Base-by-base conservation (phyloP, 2,113 vertebrate genomes). In the Setophaga petechia region DNA sequence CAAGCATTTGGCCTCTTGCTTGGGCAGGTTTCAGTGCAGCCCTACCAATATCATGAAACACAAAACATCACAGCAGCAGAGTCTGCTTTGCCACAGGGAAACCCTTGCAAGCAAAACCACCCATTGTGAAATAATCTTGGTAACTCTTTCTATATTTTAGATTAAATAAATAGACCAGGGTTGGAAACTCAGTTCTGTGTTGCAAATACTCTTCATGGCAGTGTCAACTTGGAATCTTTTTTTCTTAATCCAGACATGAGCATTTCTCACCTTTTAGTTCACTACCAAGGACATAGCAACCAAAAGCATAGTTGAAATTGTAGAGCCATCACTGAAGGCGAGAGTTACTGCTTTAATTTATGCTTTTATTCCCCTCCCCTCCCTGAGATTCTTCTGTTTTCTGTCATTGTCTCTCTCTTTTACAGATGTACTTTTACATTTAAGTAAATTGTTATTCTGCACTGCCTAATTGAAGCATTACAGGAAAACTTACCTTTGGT, bases 1-100 rank as follows among this genome's bases (percentile, higher is more conserved):
- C 72, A 84, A 88, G 71, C 79, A 51, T 83, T 91, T 77, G 71
- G 63, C 51, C 41, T 47, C 94, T 97, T 95, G 87, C 46, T 89
- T 92, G 85, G 22, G 96, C 76, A 85, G 55, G 86, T 97, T 90
- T 86, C 65, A 87, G 51, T 73, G n/a, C 27, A 51, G 58, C 67
- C 77, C 49, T 94, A 57, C 49, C 41, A 23, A 13, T 65, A 28
- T 35, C 39, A 31, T 54, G 61, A 90, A 94, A 79, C 62, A 35
- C 44, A 37, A 10, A 54, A 11, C 21, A 80, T 54, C 17, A 18
- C 28, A 65, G 18, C 44, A 44, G 44, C 46, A 82, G 31, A 52
- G 30, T 55, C 91, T 90, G 4, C 13, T 84, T 80, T 72, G n/a
- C 49, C 74, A 44, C 19, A 46, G 83, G 47, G 71, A 91, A 93